Conservation (phyloP, 2,113 vertebrate species). For the Clarias magur region DNA sequence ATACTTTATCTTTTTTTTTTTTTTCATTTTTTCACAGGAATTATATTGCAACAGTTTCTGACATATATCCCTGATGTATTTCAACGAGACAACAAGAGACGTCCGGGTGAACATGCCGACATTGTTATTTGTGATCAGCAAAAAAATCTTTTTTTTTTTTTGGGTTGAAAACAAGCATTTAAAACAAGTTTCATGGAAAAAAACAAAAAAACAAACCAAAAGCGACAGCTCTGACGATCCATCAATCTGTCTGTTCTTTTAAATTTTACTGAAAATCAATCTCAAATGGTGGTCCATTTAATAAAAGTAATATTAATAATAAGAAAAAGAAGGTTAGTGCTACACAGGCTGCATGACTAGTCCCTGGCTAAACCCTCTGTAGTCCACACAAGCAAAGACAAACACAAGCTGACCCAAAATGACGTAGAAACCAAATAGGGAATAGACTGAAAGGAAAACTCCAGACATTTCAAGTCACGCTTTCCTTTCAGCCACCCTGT, state of each 20-base stretch:
- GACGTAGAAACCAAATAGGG: not conserved
- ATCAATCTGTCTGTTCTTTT: not conserved
- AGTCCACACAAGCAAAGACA: not conserved
- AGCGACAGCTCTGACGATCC: not conserved
- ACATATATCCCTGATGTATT: constrained; percentile 51
- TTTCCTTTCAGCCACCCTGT: not conserved
- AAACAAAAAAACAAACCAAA: not conserved
- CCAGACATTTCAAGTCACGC: not conserved
- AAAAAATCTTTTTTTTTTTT: not conserved
- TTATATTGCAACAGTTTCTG: constrained; percentile 46
- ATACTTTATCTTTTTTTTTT: not conserved
- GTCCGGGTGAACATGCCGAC: not conserved
- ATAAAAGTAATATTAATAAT: not conserved
- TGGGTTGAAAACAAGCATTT: not conserved
- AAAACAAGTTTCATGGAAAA: not conserved
- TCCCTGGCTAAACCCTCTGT: not conserved
- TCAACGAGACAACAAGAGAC: not conserved
- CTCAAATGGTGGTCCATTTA: not conserved
- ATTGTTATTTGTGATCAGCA: not conserved
- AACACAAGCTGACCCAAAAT: not conserved
- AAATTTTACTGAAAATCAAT: not conserved
- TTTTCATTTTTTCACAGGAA: constrained; percentile 9
- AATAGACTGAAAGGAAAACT: not conserved
- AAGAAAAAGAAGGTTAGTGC: not conserved
- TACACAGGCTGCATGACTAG: not conserved